Conservation (phyloP, 2,888 invertebrate genomes). For the Drosophila ochracea region DNA sequence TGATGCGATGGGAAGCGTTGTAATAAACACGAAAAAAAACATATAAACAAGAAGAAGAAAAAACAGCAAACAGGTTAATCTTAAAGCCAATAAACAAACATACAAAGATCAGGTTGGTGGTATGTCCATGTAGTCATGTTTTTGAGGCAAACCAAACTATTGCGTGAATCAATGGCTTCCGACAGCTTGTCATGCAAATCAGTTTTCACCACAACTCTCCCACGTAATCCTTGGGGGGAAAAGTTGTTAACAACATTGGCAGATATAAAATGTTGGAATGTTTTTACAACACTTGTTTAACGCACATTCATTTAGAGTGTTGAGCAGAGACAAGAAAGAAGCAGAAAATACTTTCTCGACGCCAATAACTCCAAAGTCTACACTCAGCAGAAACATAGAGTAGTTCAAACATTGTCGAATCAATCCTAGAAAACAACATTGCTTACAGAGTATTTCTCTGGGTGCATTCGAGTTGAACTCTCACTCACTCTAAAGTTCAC, state of each 20-base stretch:
- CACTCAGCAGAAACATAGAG: neutral
- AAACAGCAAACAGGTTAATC: constrained; percentile 48
- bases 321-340: neutral
- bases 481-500: constrained; percentile 60
- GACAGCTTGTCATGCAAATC: constrained; percentile 77
- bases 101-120: constrained; percentile 37
- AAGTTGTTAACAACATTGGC: constrained; percentile 33
- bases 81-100: constrained; percentile 38
- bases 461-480: constrained; percentile 39
- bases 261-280: constrained; percentile 22
- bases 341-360: constrained; percentile 42
- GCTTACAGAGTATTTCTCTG: neutral
- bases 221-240: constrained; percentile 25
- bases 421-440: neutral
- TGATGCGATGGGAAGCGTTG: constrained; percentile 25
- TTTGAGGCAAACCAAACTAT: constrained; percentile 43
- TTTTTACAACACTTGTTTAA: constrained; percentile 23
- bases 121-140: constrained; percentile 48
- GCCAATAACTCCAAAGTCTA: constrained; percentile 5
- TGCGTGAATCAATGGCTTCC: constrained; percentile 73
- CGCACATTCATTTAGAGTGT: neutral
- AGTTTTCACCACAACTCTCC: constrained; percentile 35
- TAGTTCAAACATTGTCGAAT: neutral
- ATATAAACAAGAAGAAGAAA: neutral
- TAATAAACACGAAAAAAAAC: constrained; percentile 29